These are phyloP conservation scores for Myocastor coypus DNA, from an alignment of 2,113 vertebrate species.

Conservation along the genomic window DNA sequence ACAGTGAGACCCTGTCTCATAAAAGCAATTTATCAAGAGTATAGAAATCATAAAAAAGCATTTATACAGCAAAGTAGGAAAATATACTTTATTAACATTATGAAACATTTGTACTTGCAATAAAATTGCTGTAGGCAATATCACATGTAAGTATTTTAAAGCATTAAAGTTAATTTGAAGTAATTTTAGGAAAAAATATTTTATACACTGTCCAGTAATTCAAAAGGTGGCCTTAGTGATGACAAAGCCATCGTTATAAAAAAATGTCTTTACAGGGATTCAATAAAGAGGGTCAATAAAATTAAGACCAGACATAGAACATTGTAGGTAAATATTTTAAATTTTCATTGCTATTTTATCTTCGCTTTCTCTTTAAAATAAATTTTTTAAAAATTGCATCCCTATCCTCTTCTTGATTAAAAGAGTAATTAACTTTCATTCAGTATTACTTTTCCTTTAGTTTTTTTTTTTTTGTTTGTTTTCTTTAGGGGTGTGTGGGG, in stretches of 20 bases:
- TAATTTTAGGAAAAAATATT: neutral
- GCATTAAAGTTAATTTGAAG: slow-evolving; percentile 1
- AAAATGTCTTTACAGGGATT: neutral
- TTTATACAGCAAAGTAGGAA: neutral
- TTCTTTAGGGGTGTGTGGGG: no score
- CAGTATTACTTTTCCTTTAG: neutral
- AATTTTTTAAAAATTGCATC: neutral
- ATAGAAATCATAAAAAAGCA: neutral
- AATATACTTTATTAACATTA: neutral
- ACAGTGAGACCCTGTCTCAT: neutral
- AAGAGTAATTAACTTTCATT: neutral
- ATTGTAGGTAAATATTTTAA: neutral
- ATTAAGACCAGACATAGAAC: neutral
- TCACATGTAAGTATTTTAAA: neutral
- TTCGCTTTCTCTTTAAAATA: no score
- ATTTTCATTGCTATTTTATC: neutral
- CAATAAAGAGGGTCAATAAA: neutral
- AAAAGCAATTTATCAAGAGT: neutral
- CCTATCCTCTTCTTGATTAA: neutral
- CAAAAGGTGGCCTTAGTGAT: neutral
- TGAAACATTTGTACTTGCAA: neutral
- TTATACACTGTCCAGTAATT: neutral
- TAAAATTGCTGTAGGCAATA: neutral
- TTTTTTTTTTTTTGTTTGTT: no score
- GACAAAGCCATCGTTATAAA: neutral